Base-by-base conservation (phyloP, 2,797 vertebrate genomes). In the Poeciliopsis turneri region DNA sequence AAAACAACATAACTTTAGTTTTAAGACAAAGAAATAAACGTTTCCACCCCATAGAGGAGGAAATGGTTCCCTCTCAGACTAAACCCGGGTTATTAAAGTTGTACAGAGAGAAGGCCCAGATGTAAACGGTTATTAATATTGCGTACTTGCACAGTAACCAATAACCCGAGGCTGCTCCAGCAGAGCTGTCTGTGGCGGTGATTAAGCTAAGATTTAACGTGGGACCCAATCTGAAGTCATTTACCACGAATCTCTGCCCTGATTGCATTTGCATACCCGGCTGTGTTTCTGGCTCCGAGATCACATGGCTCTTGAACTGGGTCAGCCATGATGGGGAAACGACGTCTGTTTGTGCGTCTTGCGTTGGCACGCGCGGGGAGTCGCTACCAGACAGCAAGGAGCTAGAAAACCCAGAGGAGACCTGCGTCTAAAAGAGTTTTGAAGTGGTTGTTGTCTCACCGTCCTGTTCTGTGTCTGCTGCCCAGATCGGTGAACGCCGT, bases 401-500 rank as follows among this genome's bases (percentile, higher is more conserved):
- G 77, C 80, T 5, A 5, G 49, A 77, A 57, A 61, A 71, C 83
- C 71, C 79, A 47, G 77, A 71, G 71, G 33, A 83, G 74, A 82
- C 70, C 41, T 76, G 69, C 76, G 64, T 79, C 11, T 41, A 57
- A 84, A 71, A 77, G 82, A 53, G 64, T 72, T 84, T 3, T 49
- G 78, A 88, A 76, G 51, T 78, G 74, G 78, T 33, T 73, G 11
- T 39, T 53, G 28, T 41, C 9, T 87, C 59, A 75, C 51, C 36
- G 61, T 82, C 36, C 64, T 75, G 28, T 75, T 46, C 41, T 90
- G 76, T 87, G 73, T 92, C 51, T 72, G 76, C 93, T 88, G 33
- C 93, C 91, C 90, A 97, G 97, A 95, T 97, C 94, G 90, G 96
- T 95, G 85, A 94, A 95, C 88, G 97, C 96, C 84, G 96, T 33